These are phyloP conservation scores for Ursus arctos DNA, from an alignment of 2,113 vertebrate species.

Conservation along the genomic window DNA sequence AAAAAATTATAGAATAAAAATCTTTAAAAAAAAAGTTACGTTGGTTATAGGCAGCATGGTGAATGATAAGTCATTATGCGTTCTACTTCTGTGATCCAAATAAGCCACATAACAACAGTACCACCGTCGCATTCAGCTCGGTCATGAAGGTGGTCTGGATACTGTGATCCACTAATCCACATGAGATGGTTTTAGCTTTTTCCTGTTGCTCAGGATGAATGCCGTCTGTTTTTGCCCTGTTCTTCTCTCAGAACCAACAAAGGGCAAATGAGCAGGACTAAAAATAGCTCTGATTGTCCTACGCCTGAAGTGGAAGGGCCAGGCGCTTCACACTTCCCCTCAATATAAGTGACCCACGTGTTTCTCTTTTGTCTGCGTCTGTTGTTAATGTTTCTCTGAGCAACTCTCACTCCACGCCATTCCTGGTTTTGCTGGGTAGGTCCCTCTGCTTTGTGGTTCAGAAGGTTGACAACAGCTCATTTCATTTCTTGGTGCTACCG, in stretches of 20 bases:
- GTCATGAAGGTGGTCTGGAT: not conserved
- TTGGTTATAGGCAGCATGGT: not conserved
- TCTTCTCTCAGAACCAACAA: not conserved
- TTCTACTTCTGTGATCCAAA: not conserved
- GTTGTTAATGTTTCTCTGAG: not conserved
- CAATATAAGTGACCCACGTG: not conserved
- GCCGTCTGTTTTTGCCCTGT: not conserved
- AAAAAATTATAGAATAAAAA: too few relatives aligned
- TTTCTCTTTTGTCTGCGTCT: not conserved
- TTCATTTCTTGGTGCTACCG: not conserved
- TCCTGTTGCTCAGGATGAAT: not conserved
- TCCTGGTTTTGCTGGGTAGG: not conserved
- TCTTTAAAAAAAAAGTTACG: not conserved
- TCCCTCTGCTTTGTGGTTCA: not conserved
- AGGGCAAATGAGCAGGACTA: not conserved
- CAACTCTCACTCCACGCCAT: not conserved
- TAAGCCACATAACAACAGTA: not conserved
- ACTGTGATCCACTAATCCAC: not conserved
- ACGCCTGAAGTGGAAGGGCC: not conserved
- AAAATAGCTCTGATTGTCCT: not conserved
- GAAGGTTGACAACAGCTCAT: not conserved
- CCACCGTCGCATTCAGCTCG: not conserved
- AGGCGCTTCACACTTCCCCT: not conserved
- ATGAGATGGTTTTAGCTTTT: not conserved
- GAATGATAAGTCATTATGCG: not conserved